phyloP scores from a whole-genome alignment of 2,797 vertebrate genomes.

The Muscicapa striata region DNA sequence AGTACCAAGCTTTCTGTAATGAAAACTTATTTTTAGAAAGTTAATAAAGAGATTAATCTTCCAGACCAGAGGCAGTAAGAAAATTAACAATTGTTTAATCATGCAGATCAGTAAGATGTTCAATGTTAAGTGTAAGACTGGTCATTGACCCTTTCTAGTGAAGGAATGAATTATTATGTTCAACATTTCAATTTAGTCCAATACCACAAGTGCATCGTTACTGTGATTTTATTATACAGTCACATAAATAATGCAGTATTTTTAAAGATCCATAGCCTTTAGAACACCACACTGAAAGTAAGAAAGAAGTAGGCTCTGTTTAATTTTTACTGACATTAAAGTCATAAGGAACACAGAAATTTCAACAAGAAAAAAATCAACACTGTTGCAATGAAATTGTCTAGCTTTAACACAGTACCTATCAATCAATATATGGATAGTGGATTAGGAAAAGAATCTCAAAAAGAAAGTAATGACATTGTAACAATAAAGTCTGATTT shows the following conservation, averaged over 20 bases:
- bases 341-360: constrained; percentile 31
- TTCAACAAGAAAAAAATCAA: background rate
- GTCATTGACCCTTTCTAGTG: background rate
- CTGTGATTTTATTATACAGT: constrained; percentile 69
- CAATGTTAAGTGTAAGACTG: background rate
- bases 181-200: constrained; percentile 29
- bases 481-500: constrained; percentile 60
- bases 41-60: constrained; percentile 5
- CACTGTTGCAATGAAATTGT: background rate
- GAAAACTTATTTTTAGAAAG: constrained; percentile 13
- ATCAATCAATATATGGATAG: background rate
- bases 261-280: constrained; percentile 65
- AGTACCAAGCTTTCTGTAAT: background rate
- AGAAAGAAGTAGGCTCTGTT: constrained; percentile 10
- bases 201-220: constrained; percentile 9
- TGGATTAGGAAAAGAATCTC: constrained; percentile 45
- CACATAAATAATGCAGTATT: constrained; percentile 74
- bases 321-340: constrained; percentile 62
- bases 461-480: constrained; percentile 48
- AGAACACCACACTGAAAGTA: constrained; percentile 29
- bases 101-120: background rate
- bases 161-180: constrained; percentile 34
- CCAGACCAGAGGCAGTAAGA: background rate
- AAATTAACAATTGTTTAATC: constrained; percentile 15
- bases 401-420: background rate